Percentiles rank a stretch among this genome's conserved stretches.
These are phyloP conservation scores for Brachystomella parvula DNA, from an alignment of 1,140 invertebrate genomes.

Conservation along the genomic window DNA sequence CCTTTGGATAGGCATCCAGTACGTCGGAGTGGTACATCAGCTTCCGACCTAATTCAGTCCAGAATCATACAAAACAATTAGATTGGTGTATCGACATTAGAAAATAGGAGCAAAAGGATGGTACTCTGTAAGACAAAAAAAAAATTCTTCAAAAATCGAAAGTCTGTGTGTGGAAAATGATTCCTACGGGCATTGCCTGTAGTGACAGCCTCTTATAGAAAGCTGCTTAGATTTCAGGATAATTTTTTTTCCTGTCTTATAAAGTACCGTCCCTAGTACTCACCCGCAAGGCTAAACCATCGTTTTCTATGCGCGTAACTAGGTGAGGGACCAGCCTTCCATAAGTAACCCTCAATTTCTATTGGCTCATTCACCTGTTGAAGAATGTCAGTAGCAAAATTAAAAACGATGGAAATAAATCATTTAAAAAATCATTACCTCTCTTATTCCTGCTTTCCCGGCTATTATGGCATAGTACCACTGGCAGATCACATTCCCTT, in stretches of 20 bases:
- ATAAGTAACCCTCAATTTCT: constrained; percentile 68
- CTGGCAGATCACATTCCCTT: constrained; percentile 71
- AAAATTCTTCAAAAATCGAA: no score
- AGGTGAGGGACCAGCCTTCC: constrained; percentile 44
- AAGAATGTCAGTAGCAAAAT: constrained; percentile 57
- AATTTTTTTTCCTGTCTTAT: no score
- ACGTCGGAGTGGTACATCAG: constrained; percentile 85
- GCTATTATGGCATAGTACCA: constrained; percentile 84
- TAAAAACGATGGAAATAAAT: constrained; percentile 14
- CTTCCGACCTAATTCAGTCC: constrained; percentile 57
- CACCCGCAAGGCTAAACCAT: constrained; percentile 15
- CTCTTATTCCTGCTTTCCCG: constrained; percentile 50
- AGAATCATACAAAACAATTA: constrained; percentile 73
- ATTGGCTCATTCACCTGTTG: constrained; percentile 65
- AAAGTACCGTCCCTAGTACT: no score
- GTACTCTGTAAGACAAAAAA: no score
- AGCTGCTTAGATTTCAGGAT: no score
- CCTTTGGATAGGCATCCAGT: constrained; percentile 76
- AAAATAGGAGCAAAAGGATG: no score
- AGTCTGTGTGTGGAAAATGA: no score
- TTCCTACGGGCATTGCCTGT: no score
- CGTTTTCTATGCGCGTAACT: constrained; percentile 24
- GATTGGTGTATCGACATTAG: no score
- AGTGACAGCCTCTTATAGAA: no score
- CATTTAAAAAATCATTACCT: constrained; percentile 22